Conservation (phyloP, 2,797 vertebrate genomes). For the Saguinus oedipus region DNA sequence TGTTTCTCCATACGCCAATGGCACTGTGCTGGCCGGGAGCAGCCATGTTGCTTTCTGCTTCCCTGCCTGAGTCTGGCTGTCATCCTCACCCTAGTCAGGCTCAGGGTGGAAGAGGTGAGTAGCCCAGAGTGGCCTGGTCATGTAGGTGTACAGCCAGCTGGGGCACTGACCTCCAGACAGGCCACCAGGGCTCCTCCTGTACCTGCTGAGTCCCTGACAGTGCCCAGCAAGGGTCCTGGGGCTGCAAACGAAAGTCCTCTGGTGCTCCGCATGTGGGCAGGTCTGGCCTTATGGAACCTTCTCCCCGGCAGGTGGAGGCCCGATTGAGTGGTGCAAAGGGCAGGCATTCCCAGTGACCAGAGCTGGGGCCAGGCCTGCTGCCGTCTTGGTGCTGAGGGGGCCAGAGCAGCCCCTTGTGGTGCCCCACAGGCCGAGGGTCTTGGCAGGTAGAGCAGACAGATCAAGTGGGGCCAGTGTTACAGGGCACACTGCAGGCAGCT, state of each 20-base stretch:
- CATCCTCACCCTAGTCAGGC: not conserved
- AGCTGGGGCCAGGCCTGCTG: not conserved
- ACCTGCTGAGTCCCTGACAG: not conserved
- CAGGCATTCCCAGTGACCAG: too few relatives aligned
- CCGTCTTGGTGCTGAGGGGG: not conserved
- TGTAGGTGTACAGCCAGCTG: not conserved
- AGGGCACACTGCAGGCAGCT: not conserved
- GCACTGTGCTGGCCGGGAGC: fast-evolving
- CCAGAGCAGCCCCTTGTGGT: fast-evolving
- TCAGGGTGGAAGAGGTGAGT: not conserved
- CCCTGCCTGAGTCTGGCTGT: too few relatives aligned
- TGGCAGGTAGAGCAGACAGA: not conserved
- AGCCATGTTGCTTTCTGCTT: fast-evolving
- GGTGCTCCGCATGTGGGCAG: fast-evolving
- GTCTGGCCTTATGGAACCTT: not conserved
- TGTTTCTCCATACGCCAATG: fast-evolving
- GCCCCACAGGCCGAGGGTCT: not conserved
- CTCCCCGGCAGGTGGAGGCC: not conserved
- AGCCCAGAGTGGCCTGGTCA: not conserved
- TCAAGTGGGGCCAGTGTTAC: not conserved
- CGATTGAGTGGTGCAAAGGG: not conserved
- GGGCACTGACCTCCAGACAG: not conserved
- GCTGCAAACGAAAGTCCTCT: not conserved
- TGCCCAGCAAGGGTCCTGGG: not conserved
- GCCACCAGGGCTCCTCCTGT: not conserved